Evolutionary conservation across 2,888 invertebrate genomes (phyloP), one percentile per base, ranked within the genome.

Genomic region (Psococerastis gibbosa): DNA sequence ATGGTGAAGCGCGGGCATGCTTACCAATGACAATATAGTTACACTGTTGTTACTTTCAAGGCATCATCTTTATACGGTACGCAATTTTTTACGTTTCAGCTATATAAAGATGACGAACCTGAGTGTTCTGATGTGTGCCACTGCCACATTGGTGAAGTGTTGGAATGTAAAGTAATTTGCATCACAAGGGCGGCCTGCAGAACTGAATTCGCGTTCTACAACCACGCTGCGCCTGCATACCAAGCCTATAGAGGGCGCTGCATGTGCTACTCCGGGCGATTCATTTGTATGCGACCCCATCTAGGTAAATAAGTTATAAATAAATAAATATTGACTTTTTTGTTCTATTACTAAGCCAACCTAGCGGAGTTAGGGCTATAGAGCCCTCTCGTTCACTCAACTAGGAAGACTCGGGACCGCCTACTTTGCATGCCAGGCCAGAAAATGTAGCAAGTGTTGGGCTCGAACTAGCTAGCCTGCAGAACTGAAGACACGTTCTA

Each of bases 51-150:
- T 42, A 16, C n/a, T n/a, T n/a, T n/a, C n/a, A n/a, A n/a, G n/a
- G n/a, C 8, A 41, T 41, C 15, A 8, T 22, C n/a, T n/a, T 41
- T 5, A 43, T 42, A 45, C 35, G 8, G 38, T 33, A 27, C 22
- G 4, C 13, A 38, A 17, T 20, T 6, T 45, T 17, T 49, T 51
- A 48, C 50, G 46, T 63, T 66, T 27, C 65, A 83, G 82, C 68
- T 84, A 45, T 82, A 82, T 61, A 74, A 78, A 22, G 78, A 84
- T 55, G 83, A 85, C 51, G 85, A 87, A 56, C 75, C 83, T 22
- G 85, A 87, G 57, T 89, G 88, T 62, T 88, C 88, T 32, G 88
- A 88, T 64, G 70, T 89, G 45, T 89, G 89, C 62, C 77, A 82
- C 53, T 89, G 89, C 59, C 78, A 80, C 56, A 69, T 75, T 47